Evolutionary conservation across 2,888 invertebrate genomes (phyloP).

Genomic region (Abscondita cerata): DNA sequence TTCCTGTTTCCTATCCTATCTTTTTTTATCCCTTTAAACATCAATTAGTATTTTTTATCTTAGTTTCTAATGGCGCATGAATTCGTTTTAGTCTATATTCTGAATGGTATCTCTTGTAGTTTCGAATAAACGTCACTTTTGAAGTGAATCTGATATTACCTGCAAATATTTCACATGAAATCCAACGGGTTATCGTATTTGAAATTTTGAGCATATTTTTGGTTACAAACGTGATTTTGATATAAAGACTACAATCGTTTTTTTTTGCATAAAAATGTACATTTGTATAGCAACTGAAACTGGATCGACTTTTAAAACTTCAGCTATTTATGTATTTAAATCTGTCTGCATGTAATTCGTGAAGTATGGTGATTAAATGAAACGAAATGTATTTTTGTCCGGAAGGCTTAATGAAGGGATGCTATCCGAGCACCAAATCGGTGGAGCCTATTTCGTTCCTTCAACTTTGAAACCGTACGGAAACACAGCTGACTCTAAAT

Average conservation of each 20-base stretch:
- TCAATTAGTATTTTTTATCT: constrained; percentile 38
- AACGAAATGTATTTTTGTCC: constrained; percentile 40
- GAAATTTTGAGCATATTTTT: constrained; percentile 13
- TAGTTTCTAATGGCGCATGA: constrained; percentile 34
- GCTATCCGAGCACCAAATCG: constrained; percentile 51
- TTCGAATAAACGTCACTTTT: constrained; percentile 17
- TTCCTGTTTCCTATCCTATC: constrained; percentile 32
- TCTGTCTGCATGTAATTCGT: constrained; percentile 14
- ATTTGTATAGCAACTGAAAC: background rate
- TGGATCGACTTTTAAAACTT: constrained; percentile 5
- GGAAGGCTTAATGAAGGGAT: constrained; percentile 52
- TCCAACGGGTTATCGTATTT: constrained; percentile 9
- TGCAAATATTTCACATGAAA: constrained; percentile 8
- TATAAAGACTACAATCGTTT: constrained; percentile 11
- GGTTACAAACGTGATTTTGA: constrained; percentile 11
- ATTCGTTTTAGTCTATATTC: constrained; percentile 30
- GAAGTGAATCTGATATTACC: constrained; percentile 19
- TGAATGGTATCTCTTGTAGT: constrained; percentile 21
- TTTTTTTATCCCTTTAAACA: constrained; percentile 37
- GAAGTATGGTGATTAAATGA: constrained; percentile 21
- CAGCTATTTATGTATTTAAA: constrained; percentile 28
- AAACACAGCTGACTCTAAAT: constrained; percentile 53
- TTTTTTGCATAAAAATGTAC: background rate
- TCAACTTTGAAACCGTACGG: constrained; percentile 50
- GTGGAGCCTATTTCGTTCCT: constrained; percentile 45